Base-by-base conservation (phyloP, 1,140 invertebrate genomes). In the Orussus abietinus region DNA sequence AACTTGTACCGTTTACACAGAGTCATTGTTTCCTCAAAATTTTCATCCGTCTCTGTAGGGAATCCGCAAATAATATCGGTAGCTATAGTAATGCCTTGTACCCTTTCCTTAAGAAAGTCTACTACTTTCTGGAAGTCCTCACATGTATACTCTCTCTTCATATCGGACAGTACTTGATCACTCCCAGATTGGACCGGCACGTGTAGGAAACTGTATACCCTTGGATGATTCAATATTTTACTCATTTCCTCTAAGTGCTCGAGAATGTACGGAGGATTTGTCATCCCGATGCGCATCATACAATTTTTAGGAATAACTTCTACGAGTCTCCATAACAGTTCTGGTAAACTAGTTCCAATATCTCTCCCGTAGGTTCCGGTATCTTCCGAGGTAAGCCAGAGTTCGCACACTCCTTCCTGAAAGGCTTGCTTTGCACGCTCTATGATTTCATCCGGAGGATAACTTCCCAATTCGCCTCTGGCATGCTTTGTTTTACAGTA, bases 401-500 rank as follows among this genome's bases (percentile, higher is more conserved):
- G 82, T 69, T 99, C 96, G 41, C 86, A 84, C 2, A 97, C 94
- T 2, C 95, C 95, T 72, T 99, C 95, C 40, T 77, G 66, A 58
- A 92, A 97, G 0, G 92, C 91, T 71, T 94, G 90, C 40, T 75
- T 64, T 0, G 88, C 88, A 43, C 89, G 72, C 10, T 81, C 80
- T 0, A 92, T 79, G 17, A 92, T 90, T 68, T 92, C 86, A 39
- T 87, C 83, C 0, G 90, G 84, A 0, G 83, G 81, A 74, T 98
- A 99, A 66, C 93, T 97, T 0, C 90, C 93, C 1, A 99, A 66
- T 63, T 98, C 89, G 0, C 96, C 96, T 47, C 96, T 72, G 0
- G 96, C 96, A 72, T 96, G 92, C 66, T 98, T 98, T 0, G 96
- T 99, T 71, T 98, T 98, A 61, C 96, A 98, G 64, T 98, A 99